Evolutionary conservation across 2,113 vertebrate genomes (phyloP).

Genomic region (Myotis lucifugus): DNA sequence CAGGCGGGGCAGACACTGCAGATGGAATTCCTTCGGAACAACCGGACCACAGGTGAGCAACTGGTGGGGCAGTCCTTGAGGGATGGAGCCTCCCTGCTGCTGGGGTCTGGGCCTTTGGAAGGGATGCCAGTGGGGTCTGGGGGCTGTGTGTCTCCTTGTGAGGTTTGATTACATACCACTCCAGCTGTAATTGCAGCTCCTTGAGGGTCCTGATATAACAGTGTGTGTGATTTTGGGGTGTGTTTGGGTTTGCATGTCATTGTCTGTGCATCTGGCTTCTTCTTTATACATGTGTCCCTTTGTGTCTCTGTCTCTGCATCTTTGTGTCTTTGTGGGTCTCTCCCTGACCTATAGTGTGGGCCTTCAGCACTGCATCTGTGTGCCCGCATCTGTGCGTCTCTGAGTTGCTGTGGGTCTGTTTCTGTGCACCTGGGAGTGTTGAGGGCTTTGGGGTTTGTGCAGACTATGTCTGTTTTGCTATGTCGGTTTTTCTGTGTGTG

Average conservation of each 20-base stretch:
- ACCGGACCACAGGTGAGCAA: slow-evolving; percentile 90
- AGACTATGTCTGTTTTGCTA: background rate
- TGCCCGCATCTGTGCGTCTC: background rate
- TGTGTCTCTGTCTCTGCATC: background rate
- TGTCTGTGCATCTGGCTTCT: background rate
- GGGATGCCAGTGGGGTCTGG: background rate
- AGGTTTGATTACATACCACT: background rate
- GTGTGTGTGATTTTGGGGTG: background rate
- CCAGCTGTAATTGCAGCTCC: background rate
- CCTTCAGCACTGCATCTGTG: background rate
- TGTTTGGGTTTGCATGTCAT: background rate
- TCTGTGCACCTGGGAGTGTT: background rate
- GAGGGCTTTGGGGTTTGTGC: background rate
- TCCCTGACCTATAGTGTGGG: background rate
- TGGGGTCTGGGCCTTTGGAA: background rate
- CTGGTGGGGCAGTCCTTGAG: background rate
- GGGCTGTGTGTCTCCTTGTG: background rate
- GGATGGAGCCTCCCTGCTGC: background rate
- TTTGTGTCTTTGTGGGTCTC: background rate
- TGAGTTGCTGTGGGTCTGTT: background rate
- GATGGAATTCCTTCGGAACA: slow-evolving; percentile 92
- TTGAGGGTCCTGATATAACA: background rate
- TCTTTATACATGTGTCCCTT: background rate
- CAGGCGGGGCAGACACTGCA: slow-evolving; percentile 90
- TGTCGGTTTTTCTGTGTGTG: background rate